These are phyloP conservation scores for Anoplopoma fimbria DNA, from an alignment of 2,113 vertebrate species.

Conservation along the genomic window DNA sequence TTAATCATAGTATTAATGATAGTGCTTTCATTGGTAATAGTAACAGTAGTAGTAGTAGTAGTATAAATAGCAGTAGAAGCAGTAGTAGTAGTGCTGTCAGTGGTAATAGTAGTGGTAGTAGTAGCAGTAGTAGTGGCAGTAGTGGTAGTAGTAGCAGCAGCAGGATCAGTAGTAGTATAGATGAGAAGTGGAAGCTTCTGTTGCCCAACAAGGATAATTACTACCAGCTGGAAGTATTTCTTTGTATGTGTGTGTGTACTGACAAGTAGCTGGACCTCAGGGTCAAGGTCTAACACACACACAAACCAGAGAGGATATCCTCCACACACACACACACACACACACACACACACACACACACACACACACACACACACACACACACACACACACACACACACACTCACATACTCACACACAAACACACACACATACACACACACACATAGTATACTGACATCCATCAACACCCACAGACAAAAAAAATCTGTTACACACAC, in stretches of 20 bases:
- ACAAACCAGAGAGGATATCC: conserved; percentile 27
- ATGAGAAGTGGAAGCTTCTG: conserved; percentile 12
- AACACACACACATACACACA: conserved; percentile 6
- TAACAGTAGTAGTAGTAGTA: neutral
- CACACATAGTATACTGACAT: neutral
- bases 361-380: conserved; percentile 3
- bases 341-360: conserved; percentile 7
- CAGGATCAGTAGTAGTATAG: neutral
- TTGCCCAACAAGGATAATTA: conserved; percentile 36
- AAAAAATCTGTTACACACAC: conserved; percentile 29
- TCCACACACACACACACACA: conserved; percentile 13
- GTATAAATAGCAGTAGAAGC: neutral
- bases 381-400: conserved; percentile 10
- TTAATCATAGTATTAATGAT: no score
- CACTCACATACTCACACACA: neutral
- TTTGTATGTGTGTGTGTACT: neutral
- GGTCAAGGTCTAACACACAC: conserved; percentile 36
- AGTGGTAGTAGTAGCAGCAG: neutral
- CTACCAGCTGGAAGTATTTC: conserved; percentile 21
- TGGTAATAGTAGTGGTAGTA: neutral
- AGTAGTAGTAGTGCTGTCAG: neutral
- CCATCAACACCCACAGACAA: conserved; percentile 6
- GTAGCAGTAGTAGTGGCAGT: neutral
- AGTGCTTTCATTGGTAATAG: rapidly evolving
- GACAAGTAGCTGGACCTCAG: conserved; percentile 26